Evolutionary conservation across 2,888 invertebrate species (phyloP).

Genomic region (Carabus problematicus): DNA sequence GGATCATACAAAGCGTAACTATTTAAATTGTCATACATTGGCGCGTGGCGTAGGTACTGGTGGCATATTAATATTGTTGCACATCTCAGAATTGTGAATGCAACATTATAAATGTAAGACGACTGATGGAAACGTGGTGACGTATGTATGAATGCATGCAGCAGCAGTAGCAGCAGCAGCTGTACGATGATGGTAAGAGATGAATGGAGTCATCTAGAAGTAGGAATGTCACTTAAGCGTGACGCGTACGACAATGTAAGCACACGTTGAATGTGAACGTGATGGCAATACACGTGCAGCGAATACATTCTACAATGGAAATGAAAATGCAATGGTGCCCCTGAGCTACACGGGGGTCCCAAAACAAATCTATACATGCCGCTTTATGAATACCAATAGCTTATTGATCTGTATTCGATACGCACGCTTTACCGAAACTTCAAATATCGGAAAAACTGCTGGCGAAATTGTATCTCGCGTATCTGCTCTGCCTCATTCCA

Average conservation of each 20-base stretch:
- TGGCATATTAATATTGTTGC: too few species aligned
- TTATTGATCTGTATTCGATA: conserved; percentile 42
- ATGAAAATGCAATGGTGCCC: conserved; percentile 29
- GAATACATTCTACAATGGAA: conserved; percentile 29
- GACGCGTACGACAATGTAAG: conserved; percentile 23
- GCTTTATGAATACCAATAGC: conserved; percentile 45
- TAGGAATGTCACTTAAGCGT: conserved; percentile 3
- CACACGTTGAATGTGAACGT: conserved; percentile 35
- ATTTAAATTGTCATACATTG: too few species aligned
- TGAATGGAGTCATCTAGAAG: not conserved
- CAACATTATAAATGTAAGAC: too few species aligned
- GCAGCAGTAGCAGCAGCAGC: too few species aligned
- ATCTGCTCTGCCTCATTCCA: not conserved
- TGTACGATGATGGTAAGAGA: too few species aligned
- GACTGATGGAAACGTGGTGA: too few species aligned
- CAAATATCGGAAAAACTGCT: conserved; percentile 26
- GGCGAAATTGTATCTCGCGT: not conserved
- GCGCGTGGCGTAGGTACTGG: too few species aligned
- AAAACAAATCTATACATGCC: conserved; percentile 45
- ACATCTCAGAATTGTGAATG: too few species aligned
- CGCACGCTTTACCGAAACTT: conserved; percentile 18
- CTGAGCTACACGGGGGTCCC: conserved; percentile 36
- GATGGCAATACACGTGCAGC: conserved; percentile 36
- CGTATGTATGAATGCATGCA: too few species aligned
- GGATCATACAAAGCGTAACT: too few species aligned